A percentile compares a stretch with the other conserved stretches of the same genome.
Conservation (phyloP, 2,113 vertebrate genomes). For the Percopsis transmontana region DNA sequence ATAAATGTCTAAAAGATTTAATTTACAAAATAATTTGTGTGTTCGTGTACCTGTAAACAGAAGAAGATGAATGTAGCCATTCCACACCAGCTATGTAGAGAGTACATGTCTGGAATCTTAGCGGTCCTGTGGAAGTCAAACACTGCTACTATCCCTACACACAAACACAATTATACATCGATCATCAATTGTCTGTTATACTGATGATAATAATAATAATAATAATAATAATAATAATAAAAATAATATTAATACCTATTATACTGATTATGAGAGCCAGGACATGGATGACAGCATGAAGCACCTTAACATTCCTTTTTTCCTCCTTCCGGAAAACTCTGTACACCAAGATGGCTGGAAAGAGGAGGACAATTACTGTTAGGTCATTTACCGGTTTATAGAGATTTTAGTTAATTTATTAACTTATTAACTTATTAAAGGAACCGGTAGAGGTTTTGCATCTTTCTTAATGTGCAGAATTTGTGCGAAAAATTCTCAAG, state of each 20-base stretch:
- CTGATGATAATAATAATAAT: not conserved
- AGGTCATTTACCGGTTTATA: too few relatives aligned
- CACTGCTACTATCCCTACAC: slow-evolving; percentile 81
- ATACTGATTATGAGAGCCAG: slow-evolving; percentile 82
- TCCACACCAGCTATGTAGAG: slow-evolving; percentile 94
- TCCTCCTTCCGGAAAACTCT: slow-evolving; percentile 87
- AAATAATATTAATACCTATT: slow-evolving; percentile 64
- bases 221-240: not conserved
- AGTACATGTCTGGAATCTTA: slow-evolving; percentile 84
- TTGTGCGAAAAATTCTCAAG: too few relatives aligned
- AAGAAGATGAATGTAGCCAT: slow-evolving; percentile 81
- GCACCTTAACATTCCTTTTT: slow-evolving; percentile 83
- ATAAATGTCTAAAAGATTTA: not conserved
- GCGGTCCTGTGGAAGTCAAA: slow-evolving; percentile 82
- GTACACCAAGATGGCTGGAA: slow-evolving; percentile 88
- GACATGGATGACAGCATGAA: slow-evolving; percentile 85
- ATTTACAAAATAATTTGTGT: not conserved
- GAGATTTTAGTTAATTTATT: too few relatives aligned
- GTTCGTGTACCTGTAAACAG: slow-evolving; percentile 83
- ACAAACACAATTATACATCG: slow-evolving; percentile 2
- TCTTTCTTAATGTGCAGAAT: too few relatives aligned
- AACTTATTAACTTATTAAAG: too few relatives aligned
- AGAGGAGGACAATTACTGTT: slow-evolving; percentile 13
- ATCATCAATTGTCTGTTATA: not conserved
- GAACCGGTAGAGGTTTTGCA: too few relatives aligned